phyloP scores from a whole-genome alignment of 2,797 vertebrate species.

The Pterois miles region DNA sequence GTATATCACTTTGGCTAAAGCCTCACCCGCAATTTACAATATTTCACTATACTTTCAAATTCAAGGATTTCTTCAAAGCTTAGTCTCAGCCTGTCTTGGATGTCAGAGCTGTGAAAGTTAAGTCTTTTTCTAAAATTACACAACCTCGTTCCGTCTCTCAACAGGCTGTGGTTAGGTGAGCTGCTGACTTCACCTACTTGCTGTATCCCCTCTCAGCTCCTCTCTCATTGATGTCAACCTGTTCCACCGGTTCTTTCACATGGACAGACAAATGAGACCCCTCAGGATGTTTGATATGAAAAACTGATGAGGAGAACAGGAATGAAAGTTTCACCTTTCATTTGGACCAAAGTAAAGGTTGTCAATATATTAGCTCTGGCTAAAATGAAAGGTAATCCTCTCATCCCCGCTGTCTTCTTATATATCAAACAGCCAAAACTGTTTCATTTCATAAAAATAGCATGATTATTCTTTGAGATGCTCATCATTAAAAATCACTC shows the following conservation, averaged over 20 bases:
- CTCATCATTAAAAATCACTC: background rate
- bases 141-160: background rate
- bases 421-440: slow-evolving; percentile 31
- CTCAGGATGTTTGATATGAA: slow-evolving; percentile 43
- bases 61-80: background rate
- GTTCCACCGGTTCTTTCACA: slow-evolving; percentile 27
- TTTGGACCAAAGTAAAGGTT: background rate
- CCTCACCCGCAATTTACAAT: background rate
- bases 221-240: slow-evolving; percentile 12
- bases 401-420: background rate
- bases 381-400: background rate
- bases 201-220: background rate
- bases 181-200: background rate
- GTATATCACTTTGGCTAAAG: background rate
- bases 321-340: slow-evolving; percentile 2
- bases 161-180: background rate
- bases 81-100: background rate
- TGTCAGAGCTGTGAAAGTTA: background rate
- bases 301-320: slow-evolving; percentile 18
- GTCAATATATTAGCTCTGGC: background rate
- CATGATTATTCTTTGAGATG: background rate
- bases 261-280: slow-evolving; percentile 17
- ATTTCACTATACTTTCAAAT: background rate
- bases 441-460: background rate
- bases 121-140: background rate